A percentile compares a stretch with the other conserved stretches of the same genome.
Conservation (phyloP, 2,113 vertebrate genomes). For the Brachyistius frenatus region DNA sequence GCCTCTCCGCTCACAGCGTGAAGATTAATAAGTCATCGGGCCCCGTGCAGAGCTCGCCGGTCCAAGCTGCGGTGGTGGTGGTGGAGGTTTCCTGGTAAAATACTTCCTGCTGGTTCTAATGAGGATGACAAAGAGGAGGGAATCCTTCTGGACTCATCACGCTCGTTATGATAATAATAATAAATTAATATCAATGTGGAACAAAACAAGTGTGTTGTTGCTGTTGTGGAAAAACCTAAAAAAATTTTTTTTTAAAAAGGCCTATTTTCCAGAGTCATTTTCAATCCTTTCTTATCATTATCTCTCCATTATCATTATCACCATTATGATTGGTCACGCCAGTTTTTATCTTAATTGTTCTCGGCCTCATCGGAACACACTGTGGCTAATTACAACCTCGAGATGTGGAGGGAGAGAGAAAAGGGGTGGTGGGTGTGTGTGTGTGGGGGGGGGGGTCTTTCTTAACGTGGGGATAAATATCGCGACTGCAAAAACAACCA, state of each 20-base stretch:
- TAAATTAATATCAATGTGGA: conserved; percentile 40
- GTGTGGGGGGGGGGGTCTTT: not conserved
- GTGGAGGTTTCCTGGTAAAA: no score
- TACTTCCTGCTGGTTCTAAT: not conserved
- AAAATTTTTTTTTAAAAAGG: conserved; percentile 63
- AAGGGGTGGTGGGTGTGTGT: no score
- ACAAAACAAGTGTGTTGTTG: conserved; percentile 38
- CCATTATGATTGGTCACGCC: conserved; percentile 64
- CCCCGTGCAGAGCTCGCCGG: no score
- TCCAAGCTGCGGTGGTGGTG: no score
- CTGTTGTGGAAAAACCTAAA: conserved; percentile 33
- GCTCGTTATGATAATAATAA: conserved; percentile 34
- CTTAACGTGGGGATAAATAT: conserved; percentile 65
- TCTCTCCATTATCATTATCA: conserved; percentile 74
- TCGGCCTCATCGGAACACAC: conserved; percentile 56
- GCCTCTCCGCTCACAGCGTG: no score
- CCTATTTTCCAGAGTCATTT: conserved; percentile 63
- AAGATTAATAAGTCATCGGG: no score
- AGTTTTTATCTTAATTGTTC: conserved; percentile 71
- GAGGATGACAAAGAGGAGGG: conserved; percentile 8
- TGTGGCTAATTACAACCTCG: conserved; percentile 68
- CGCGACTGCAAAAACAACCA: conserved; percentile 46
- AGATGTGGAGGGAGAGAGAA: conserved; percentile 15
- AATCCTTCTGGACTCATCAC: conserved; percentile 23
- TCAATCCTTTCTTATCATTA: conserved; percentile 67